Evolutionary conservation across 2,888 invertebrate species (phyloP), one percentile per base, ranked within the genome.

Genomic region (Sphaerophoria rueppellii): DNA sequence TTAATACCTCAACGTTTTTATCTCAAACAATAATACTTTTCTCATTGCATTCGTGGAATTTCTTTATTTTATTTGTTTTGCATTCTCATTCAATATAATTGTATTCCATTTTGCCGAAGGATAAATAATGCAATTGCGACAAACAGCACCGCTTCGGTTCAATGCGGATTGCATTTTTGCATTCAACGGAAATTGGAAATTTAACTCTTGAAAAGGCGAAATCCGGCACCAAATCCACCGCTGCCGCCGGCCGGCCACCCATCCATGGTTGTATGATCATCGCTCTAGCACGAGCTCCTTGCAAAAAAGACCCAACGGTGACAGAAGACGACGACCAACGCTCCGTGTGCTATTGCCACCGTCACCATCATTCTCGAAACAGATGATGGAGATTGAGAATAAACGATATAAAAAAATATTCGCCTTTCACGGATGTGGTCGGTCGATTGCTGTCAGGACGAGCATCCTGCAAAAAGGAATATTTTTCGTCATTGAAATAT

Each of bases 151-250:
- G 73, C 70, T 61, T 50, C 55, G 61, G 60, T 69, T 69, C 69
- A 79, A 40, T 54, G 16, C 12, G 72, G 52, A 83, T 72, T 83
- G 61, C 50, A 76, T 83, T 83, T 24, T 72, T 83, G 61, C 46
- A 76, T 83, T 83, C 70, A 80, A 37, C 80, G 83, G 83, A 83
- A 83, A 83, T 83, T 83, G 83, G 72, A 83, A 83, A 80, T 83
- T 83, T 76, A 83, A 83, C 75, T 69, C 80, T 72, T 71, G 65
- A 76, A 83, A 67, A 52, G 80, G 55, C 71, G 50, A 80, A 69
- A 61, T 80, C 83, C 83, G 71, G 75, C 43, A 9, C 24, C 24
- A 24, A 24, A 24, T 24, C 1, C 24, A 24, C 24, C 1, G 24
- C 24, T 2, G 2, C 24, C 24, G 24, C 24, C 24, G 24, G 24